These are phyloP conservation scores for Xylocopa sonorina DNA, from an alignment of 1,140 invertebrate genomes.

Conservation along the genomic window DNA sequence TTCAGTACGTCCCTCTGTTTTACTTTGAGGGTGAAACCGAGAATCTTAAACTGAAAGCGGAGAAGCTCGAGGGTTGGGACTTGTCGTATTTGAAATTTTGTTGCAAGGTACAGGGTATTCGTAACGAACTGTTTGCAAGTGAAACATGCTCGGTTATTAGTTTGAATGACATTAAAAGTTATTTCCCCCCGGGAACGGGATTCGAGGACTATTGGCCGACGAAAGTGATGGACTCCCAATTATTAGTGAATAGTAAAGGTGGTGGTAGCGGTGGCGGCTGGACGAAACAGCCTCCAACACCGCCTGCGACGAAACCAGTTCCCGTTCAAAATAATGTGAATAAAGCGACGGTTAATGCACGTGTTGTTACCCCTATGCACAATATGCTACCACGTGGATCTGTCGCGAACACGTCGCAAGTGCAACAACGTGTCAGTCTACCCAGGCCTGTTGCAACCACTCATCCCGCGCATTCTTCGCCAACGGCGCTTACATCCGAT, in stretches of 20 bases:
- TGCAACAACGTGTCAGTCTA: constrained; percentile 71
- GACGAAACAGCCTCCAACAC: constrained; percentile 83
- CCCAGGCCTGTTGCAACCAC: constrained; percentile 70
- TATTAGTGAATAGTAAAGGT: constrained; percentile 85
- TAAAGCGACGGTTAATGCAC: constrained; percentile 68
- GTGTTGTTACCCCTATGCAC: constrained; percentile 62
- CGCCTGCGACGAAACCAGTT: constrained; percentile 66
- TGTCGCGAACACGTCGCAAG: constrained; percentile 60
- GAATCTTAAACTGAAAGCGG: constrained; percentile 92
- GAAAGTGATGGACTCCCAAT: constrained; percentile 90
- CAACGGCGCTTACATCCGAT: constrained; percentile 69
- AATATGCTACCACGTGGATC: constrained; percentile 69
- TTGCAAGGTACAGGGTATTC: constrained; percentile 95
- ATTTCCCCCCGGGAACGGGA: constrained; percentile 92
- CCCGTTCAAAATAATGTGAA: constrained; percentile 71
- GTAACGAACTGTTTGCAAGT: constrained; percentile 94
- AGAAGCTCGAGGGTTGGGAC: constrained; percentile 94
- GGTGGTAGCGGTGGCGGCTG: constrained; percentile 84
- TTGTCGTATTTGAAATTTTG: constrained; percentile 96
- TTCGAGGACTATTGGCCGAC: constrained; percentile 96
- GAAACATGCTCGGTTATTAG: constrained; percentile 94
- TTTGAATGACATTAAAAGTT: constrained; percentile 93
- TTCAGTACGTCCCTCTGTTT: constrained; percentile 96
- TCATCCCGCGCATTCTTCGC: constrained; percentile 73
- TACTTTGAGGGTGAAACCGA: constrained; percentile 97